Evolutionary conservation across 2,797 vertebrate species (phyloP).

Genomic region (Hephaestus fuliginosus): DNA sequence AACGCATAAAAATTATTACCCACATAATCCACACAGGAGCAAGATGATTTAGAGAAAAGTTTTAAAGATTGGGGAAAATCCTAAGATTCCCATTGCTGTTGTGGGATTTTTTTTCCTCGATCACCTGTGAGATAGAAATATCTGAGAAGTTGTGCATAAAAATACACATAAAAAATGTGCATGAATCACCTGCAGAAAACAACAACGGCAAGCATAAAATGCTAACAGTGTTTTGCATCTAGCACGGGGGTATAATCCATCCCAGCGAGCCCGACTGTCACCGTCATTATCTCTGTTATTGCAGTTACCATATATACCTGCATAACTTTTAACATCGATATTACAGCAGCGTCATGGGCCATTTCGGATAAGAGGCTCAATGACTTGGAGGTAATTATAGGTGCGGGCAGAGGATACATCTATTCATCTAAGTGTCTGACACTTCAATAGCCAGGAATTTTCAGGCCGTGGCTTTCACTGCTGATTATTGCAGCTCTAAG

Average conservation of each 20-base stretch:
- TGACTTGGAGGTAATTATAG: slow-evolving; percentile 74
- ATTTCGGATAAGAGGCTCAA: slow-evolving; percentile 65
- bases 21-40: not conserved
- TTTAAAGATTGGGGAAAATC: slow-evolving; percentile 19
- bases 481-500: slow-evolving; percentile 41
- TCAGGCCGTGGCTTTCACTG: slow-evolving; percentile 29
- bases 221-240: slow-evolving; percentile 4
- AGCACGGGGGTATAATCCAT: slow-evolving; percentile 19
- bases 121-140: not conserved
- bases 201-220: not conserved
- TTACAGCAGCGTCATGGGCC: slow-evolving; percentile 49
- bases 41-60: not conserved
- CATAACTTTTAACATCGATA: slow-evolving; percentile 58
- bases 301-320: slow-evolving; percentile 41
- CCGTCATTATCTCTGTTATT: slow-evolving; percentile 51
- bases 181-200: not conserved
- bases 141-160: not conserved
- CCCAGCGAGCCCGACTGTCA: slow-evolving; percentile 25
- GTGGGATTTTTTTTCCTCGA: not conserved
- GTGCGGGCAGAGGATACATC: slow-evolving; percentile 39
- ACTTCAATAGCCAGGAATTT: slow-evolving; percentile 40
- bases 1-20: not conserved
- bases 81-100: not conserved
- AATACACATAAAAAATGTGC: not conserved
- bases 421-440: slow-evolving; percentile 61